Percentiles rank a stretch among this genome's conserved stretches.
Conservation (phyloP, 2,888 invertebrate genomes). For the Coenonympha glycerion region DNA sequence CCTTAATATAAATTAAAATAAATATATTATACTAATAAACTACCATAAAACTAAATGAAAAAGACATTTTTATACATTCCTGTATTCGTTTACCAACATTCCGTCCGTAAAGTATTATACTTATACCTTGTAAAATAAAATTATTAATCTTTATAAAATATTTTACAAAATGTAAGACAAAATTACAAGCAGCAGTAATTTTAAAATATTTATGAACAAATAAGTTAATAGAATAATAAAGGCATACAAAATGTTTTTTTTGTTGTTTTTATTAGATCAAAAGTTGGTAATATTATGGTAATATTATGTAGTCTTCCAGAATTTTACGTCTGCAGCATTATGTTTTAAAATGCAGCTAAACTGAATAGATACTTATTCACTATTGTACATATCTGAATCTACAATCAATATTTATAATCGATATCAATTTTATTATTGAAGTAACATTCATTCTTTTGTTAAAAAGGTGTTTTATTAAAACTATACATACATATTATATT, state of each 20-base stretch:
- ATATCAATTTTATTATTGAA: background rate
- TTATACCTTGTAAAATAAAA: constrained; percentile 42
- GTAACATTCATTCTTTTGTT: background rate
- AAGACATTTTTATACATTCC: background rate
- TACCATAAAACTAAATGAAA: background rate
- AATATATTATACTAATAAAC: constrained; percentile 1
- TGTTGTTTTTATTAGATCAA: background rate
- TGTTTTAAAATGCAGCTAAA: constrained; percentile 2
- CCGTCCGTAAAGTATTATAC: constrained; percentile 68
- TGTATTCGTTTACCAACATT: constrained; percentile 40
- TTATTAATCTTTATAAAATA: constrained; percentile 6
- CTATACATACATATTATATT: too few relatives aligned
- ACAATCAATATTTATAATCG: too few relatives aligned
- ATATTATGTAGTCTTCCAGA: constrained; percentile 2
- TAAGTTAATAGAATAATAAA: background rate
- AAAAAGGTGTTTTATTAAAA: background rate
- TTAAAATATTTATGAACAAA: constrained; percentile 15
- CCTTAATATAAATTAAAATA: constrained; percentile 14
- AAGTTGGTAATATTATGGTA: background rate
- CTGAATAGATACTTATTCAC: too few relatives aligned
- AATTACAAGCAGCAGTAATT: constrained; percentile 6
- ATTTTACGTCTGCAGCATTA: background rate
- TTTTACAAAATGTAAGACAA: constrained; percentile 14
- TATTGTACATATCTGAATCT: too few relatives aligned
- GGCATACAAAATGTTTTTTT: background rate